A percentile compares a stretch with the other conserved stretches of the same genome.
phyloP scores from a whole-genome alignment of 1,140 invertebrate species.

The Drosophila neocordata region DNA sequence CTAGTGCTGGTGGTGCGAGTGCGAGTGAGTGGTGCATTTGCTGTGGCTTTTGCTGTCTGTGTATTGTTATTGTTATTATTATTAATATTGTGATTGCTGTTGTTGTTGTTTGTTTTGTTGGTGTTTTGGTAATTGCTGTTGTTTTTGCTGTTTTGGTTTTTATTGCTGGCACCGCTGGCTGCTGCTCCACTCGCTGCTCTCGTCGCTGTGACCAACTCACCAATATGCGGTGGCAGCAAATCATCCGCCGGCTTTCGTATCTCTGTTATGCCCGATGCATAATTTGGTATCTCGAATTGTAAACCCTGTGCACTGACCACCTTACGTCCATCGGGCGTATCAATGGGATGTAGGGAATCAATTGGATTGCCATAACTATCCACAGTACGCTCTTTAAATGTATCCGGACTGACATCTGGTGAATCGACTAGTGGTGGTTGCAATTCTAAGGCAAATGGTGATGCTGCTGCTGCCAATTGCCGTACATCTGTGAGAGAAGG shows the following conservation, averaged over 20 bases:
- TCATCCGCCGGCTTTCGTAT: constrained; percentile 74
- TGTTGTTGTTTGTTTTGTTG: constrained; percentile 17
- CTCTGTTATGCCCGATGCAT: constrained; percentile 81
- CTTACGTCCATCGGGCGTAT: constrained; percentile 78
- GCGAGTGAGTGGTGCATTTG: constrained; percentile 36
- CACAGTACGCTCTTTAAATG: constrained; percentile 51
- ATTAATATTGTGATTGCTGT: constrained; percentile 12
- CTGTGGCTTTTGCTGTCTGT: constrained; percentile 21
- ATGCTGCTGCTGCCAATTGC: constrained; percentile 19
- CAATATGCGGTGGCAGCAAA: constrained; percentile 81
- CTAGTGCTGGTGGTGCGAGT: constrained; percentile 26
- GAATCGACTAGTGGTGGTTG: constrained; percentile 68
- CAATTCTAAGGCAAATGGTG: constrained; percentile 77
- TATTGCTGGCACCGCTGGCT: constrained; percentile 12
- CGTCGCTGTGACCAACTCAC: constrained; percentile 68
- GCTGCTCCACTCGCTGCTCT: constrained; percentile 18
- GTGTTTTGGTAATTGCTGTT: constrained; percentile 12
- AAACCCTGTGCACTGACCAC: constrained; percentile 77
- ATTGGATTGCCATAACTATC: constrained; percentile 82
- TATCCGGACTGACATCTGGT: constrained; percentile 23
- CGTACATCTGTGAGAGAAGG: constrained; percentile 76
- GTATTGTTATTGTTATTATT: constrained; percentile 13
- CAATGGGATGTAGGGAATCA: constrained; percentile 66
- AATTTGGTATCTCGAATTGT: constrained; percentile 81
- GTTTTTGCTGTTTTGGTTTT: constrained; percentile 14